Base-by-base conservation (phyloP, 2,113 vertebrate genomes). In the Cryptotis parvus region DNA sequence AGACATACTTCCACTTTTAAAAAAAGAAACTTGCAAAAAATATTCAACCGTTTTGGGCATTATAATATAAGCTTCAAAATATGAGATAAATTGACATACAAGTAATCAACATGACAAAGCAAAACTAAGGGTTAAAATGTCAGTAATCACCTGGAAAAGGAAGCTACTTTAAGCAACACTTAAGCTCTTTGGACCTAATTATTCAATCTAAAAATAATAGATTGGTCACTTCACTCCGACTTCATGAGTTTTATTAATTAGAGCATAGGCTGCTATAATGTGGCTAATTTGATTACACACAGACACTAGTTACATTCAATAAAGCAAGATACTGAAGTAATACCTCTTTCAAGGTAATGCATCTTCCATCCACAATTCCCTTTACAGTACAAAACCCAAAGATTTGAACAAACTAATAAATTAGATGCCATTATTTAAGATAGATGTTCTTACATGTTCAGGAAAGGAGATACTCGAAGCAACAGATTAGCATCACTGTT, bases 131-230 rank as follows among this genome's bases (percentile, higher is more conserved):
- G 52, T 39, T 45, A 80, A 84, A 91, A 92, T 83, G 52, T 90
- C 91, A 95, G 86, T 31, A 92, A 41, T 85, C 88, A 78, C 35
- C 45, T 37, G 43, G 43, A 92, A 61, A 87, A 79, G 86, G 41
- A 87, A 91, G 37, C 70, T 75, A 68, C 78, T 95, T 37, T 29
- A 61, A 86, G 89, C 92, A 90, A 63, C 52, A 80, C 76, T 58
- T 31, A 66, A 41, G 45, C 79, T 91, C 82, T 91, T 88, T 76
- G 73, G 80, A 80, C 27, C 93, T 94, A 91, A 92, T 96, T 84
- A 95, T 94, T 93, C 85, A 92, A 74, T 94, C 70, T 89, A 83
- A 95, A 95, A 94, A 96, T 95, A 94, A 92, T 75, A 88, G 88
- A 92, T 87, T 91, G 87, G 92, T 91, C 92, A 76, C 72, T 94